Evolutionary conservation across 1,140 invertebrate genomes (phyloP), one percentile per base, ranked within the genome.

Genomic region (Anastrepha obliqua): DNA sequence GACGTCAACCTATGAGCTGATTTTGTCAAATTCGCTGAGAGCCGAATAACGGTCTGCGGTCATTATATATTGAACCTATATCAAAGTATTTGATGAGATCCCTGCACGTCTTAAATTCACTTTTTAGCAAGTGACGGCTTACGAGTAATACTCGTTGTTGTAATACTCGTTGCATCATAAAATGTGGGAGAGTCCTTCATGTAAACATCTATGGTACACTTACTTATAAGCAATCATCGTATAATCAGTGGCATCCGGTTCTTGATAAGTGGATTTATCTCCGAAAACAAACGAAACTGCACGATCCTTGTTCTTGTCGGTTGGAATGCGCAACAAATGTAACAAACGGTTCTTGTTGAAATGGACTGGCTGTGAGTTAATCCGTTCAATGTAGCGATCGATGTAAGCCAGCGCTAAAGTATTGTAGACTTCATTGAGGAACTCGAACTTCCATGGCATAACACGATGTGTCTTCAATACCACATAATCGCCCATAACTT

Each of bases 381-480:
- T 51, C 42, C 55, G 47, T 0, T 64, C 15, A 7, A 89, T 29
- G 64, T 86, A 88, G 15, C 74, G 86, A 86, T 88, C 90, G 20
- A 90, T 89, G 55, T 91, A 70, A 17, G 91, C 91, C 65, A 93
- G 47, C 1, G 88, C 92, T 42, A 93, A 47, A 8, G 90, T 89
- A 62, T 93, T 93, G 85, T 93, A 93, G 3, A 93, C 91, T 89
- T 93, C 92, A 65, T 91, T 91, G 64, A 91, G 89, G 70, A 93
- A 93, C 64, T 93, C 91, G 13, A 88, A 89, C 86, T 93, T 92
- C 91, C 92, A 92, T 1, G 92, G 92, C 91, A 92, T 91, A 13
- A 92, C 59, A 7, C 91, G 89, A 29, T 55, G 88, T 7, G 92
- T 93, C 86, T 93, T 93, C 2, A 92, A n/a, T 2, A 90, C 89